These are phyloP conservation scores for Ceratina calcarata DNA, from an alignment of 1,140 invertebrate species.

Conservation along the genomic window DNA sequence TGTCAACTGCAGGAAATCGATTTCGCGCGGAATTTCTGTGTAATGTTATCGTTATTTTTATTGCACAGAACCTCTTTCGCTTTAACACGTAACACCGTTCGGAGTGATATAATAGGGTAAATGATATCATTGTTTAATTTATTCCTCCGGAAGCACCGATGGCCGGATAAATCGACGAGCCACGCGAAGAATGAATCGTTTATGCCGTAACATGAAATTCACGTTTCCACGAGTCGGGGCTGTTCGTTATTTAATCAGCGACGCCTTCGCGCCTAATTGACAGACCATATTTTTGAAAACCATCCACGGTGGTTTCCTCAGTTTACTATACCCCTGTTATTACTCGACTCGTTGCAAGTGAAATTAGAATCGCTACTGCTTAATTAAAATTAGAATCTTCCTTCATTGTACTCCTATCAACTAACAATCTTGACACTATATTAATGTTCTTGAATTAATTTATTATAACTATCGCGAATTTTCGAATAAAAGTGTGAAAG, in stretches of 20 bases:
- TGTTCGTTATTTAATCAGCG: conserved; percentile 14
- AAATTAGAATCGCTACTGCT: background rate
- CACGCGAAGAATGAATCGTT: conserved; percentile 24
- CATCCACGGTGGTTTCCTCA: conserved; percentile 1
- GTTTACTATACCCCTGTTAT: too few relatives aligned
- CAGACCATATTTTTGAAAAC: conserved; percentile 12
- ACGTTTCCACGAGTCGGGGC: background rate
- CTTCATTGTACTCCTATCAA: background rate
- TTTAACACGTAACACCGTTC: conserved; percentile 4
- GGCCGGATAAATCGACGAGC: conserved; percentile 20
- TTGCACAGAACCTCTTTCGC: background rate
- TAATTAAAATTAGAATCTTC: background rate
- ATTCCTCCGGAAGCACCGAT: conserved; percentile 35
- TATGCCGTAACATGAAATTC: too few relatives aligned
- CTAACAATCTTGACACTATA: background rate
- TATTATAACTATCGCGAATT: too few relatives aligned
- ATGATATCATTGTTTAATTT: conserved; percentile 43
- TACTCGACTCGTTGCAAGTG: too few relatives aligned
- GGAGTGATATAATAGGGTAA: conserved; percentile 2
- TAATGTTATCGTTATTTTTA: conserved; percentile 18
- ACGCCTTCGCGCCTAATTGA: conserved; percentile 30
- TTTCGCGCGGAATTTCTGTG: conserved; percentile 27
- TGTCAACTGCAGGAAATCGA: conserved; percentile 43
- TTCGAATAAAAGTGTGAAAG: too few relatives aligned
- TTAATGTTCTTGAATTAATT: background rate